Base-by-base conservation (phyloP, 2,888 invertebrate genomes). In the Drosophila pseudotakahashii region DNA sequence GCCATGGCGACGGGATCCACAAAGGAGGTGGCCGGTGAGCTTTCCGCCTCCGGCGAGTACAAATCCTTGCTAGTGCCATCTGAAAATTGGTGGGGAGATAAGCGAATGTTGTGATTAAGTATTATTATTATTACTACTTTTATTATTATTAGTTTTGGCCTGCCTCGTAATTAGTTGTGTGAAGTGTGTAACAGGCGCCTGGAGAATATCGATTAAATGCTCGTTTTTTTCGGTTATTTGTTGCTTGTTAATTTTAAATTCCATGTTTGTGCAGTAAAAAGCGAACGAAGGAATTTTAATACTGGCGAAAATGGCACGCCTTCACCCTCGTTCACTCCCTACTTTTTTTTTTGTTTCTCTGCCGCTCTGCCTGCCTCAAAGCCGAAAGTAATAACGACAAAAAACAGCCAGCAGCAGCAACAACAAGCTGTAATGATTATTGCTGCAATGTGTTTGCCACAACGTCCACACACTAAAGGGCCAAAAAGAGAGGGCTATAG, bases 41-140 rank as follows among this genome's bases (percentile, higher is more conserved):
- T 93, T 87, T 94, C 94, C 11, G 93, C 93, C 77, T 95, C 95
- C 16, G 95, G 95, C 78, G 95, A 95, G 91, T 95, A 95, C 76
- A 95, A 92, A 91, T 96, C 96, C 92, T 96, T 96, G 91, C 96
- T 96, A 95, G 90, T 90, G 80, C 91, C 91, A 85, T 91, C 91
- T 91, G 81, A 19, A 75, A 53, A 47, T 47, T 47, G 47, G 30
- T 16, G 32, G 34, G 47, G 13, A 53, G 37, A 54, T 59, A 50
- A 47, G 47, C 36, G 60, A 69, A 48, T 53, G 59, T 58, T 55
- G 53, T 57, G 42, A 58, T 61, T 62, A 83, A 78, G 67, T 66
- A 60, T 60, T 66, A 63, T 72, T 52, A 54, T 68, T 67, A 57
- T 67, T 71, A 47, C 52, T 41, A 41, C 55, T 69, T 19, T 58